Evolutionary conservation across 2,113 vertebrate species (phyloP), one percentile per base, ranked within the genome.

Genomic region (Columbina picui): DNA sequence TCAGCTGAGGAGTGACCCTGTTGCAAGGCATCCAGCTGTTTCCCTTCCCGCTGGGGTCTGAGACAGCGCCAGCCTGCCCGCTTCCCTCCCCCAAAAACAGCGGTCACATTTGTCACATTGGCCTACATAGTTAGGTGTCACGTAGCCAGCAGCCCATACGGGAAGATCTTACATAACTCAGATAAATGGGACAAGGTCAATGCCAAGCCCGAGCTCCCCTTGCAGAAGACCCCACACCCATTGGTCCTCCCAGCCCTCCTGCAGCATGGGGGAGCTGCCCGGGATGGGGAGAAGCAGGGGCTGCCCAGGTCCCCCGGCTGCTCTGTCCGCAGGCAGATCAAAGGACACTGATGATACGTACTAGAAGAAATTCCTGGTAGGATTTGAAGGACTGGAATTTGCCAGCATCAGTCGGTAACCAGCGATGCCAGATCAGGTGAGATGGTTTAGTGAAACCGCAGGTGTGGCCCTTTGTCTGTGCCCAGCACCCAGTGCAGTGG

Each of bases 71-170:
- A 93, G 86, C 47, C 69, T 81, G 47, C 64, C 57, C 29, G 2
- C 45, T 84, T 94, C 86, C 94, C 92, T 95, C 95, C 96, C 43
- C 88, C 74, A 88, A 89, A 71, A 78, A 45, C 3, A 1, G 41
- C 78, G 14, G 11, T 75, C 93, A 96, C 83, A 96, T 97, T 97
- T 96, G 95, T 96, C 90, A 96, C 86, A 45, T 3, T 90, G 93
- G 88, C 93, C 94, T 96, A 82, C 77, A 96, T 95, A 90, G 93
- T 82, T 56, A 93, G 84, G 92, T 95, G 92, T 95, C 96, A 96
- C 64, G 25, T 75, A 85, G 60, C 73, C 86, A 93, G 61, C 80
- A 93, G 65, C 68, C 73, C 41, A 2, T 90, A 92, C 12, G 14
- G 86, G 86, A 92, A 94, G 73, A 90, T 65, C 76, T 96, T 97